Percentiles rank a stretch among this genome's conserved stretches.
Evolutionary conservation across 2,797 vertebrate species (phyloP).

Genomic region (Euthynnus affinis): DNA sequence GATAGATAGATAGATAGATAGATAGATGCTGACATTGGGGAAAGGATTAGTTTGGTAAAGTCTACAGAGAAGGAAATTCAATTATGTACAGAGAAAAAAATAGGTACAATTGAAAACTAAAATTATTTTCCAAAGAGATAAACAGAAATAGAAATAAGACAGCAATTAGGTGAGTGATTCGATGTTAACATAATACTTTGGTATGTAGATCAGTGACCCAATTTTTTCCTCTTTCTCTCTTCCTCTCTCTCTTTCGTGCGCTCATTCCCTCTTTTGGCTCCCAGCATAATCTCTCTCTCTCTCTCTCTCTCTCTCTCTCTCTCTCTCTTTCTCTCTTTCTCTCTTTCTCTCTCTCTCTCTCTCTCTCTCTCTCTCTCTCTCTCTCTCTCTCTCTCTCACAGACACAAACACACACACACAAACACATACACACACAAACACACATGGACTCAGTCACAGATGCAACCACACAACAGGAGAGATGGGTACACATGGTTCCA

Average conservation of each 20-base stretch:
- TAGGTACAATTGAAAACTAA: slow-evolving; percentile 6
- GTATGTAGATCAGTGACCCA: slow-evolving; percentile 87
- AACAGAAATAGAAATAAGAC: slow-evolving; percentile 70
- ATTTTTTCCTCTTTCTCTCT: slow-evolving; percentile 79
- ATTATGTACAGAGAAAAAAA: slow-evolving; percentile 8
- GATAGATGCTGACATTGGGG: neutral
- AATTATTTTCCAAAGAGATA: slow-evolving; percentile 22
- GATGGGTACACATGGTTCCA: slow-evolving; percentile 52
- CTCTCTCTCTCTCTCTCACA: slow-evolving; percentile 5
- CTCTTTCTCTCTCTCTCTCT: slow-evolving; percentile 6
- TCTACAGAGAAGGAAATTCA: slow-evolving; percentile 1
- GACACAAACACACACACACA: slow-evolving; percentile 2
- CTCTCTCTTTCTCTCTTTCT: no score
- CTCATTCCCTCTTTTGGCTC: slow-evolving; percentile 81
- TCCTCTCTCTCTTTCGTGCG: slow-evolving; percentile 69
- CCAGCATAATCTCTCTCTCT: slow-evolving; percentile 78
- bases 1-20: neutral
- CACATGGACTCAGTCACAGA: slow-evolving; percentile 59
- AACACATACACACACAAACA: slow-evolving; percentile 27
- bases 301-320: slow-evolving; percentile 28
- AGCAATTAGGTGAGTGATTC: slow-evolving; percentile 77
- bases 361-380: no score
- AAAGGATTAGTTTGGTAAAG: slow-evolving; percentile 23
- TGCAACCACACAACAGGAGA: slow-evolving; percentile 64
- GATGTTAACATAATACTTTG: slow-evolving; percentile 79